A percentile compares a stretch with the other conserved stretches of the same genome.
These are phyloP conservation scores for Apogon talboti DNA, from an alignment of 2,797 vertebrate genomes.

Conservation along the genomic window DNA sequence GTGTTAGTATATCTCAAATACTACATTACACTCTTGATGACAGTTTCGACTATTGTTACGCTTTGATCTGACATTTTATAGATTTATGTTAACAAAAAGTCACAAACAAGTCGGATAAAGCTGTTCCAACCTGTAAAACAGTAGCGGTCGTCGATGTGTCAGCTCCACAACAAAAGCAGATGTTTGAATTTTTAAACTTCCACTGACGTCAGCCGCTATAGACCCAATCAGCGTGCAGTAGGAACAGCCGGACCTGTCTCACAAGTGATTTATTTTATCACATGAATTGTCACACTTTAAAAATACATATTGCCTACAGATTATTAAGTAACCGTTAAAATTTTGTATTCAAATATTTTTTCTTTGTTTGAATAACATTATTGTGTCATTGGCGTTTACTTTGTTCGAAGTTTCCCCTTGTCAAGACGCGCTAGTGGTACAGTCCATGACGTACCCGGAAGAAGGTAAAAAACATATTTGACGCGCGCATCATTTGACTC, in stretches of 20 bases:
- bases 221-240: constrained; percentile 59
- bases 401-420: not conserved
- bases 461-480: constrained; percentile 20
- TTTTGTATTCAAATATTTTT: not conserved
- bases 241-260: fast-evolving
- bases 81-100: not conserved
- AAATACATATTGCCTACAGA: too few species aligned
- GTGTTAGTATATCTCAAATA: not conserved
- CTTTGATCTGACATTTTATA: not conserved
- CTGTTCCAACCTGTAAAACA: constrained; percentile 49
- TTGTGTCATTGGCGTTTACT: not conserved
- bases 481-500: constrained; percentile 59
- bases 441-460: constrained; percentile 68
- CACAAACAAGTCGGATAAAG: not conserved
- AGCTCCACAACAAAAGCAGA: constrained; percentile 10
- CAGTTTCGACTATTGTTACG: not conserved
- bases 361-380: not conserved
- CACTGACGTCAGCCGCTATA: constrained; percentile 23
- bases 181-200: constrained; percentile 72
- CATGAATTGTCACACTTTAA: too few species aligned
- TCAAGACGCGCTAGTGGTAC: constrained; percentile 42
- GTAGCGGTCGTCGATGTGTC: not conserved
- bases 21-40: not conserved
- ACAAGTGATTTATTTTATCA: too few species aligned
- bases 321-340: not conserved